A percentile compares a stretch with the other conserved stretches of the same genome.
These are phyloP conservation scores for Latrodectus geometricus DNA, from an alignment of 1,140 invertebrate genomes.

Conservation along the genomic window DNA sequence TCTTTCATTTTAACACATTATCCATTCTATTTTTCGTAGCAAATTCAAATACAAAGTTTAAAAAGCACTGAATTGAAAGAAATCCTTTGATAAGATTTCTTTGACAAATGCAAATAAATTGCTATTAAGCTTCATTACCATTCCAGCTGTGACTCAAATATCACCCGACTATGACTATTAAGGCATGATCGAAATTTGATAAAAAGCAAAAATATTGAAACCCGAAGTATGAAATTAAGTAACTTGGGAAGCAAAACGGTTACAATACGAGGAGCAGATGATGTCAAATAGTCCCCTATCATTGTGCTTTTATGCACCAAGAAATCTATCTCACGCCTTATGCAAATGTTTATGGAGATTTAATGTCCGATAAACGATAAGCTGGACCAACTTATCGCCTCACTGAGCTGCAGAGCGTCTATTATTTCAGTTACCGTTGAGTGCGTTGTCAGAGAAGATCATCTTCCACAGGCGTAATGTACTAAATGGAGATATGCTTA, in stretches of 20 bases:
- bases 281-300: constrained; percentile 40
- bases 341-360: constrained; percentile 60
- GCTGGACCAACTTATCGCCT: constrained; percentile 19
- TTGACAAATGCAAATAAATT: no score
- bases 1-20: no score
- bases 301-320: constrained; percentile 38
- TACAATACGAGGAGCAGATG: constrained; percentile 41
- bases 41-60: no score
- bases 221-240: background rate
- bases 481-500: no score
- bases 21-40: no score
- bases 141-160: background rate
- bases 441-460: constrained; percentile 28
- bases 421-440: constrained; percentile 58
- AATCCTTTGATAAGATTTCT: no score
- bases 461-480: background rate
- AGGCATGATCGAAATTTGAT: background rate
- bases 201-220: background rate
- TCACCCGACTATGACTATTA: background rate
- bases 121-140: no score
- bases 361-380: constrained; percentile 45
- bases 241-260: constrained; percentile 17
- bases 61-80: no score
- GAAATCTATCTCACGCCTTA: constrained; percentile 54
- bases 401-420: constrained; percentile 18